Evolutionary conservation across 92 coral and sea anemone species (phyloP).

Genomic region (Zoanthus sociatus): DNA sequence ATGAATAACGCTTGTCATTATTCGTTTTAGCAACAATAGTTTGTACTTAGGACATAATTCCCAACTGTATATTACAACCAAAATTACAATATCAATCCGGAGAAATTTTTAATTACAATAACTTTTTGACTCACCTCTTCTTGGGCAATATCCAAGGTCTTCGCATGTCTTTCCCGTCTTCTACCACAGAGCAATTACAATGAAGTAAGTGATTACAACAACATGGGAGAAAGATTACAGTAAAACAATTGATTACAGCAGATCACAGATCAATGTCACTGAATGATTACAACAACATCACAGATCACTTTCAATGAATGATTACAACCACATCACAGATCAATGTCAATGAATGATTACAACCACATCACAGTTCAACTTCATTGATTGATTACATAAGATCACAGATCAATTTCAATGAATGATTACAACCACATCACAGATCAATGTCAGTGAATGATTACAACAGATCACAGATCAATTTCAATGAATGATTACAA

Average conservation of each 20-base stretch:
- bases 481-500: background rate
- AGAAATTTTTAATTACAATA: background rate
- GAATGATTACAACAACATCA: background rate
- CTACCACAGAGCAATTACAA: slow-evolving; percentile 57
- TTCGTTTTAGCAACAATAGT: too few relatives aligned
- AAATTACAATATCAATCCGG: too few relatives aligned
- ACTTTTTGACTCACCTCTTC: slow-evolving; percentile 76
- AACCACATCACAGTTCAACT: background rate
- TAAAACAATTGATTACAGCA: background rate
- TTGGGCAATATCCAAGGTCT: slow-evolving; percentile 98
- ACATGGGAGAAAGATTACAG: background rate
- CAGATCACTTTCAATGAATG: background rate
- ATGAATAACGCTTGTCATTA: too few relatives aligned
- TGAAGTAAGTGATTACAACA: slow-evolving; percentile 40
- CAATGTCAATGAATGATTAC: background rate
- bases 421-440: background rate
- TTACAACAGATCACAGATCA: background rate
- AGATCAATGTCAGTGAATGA: background rate
- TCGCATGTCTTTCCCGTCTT: slow-evolving; percentile 99
- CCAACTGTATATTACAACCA: too few relatives aligned
- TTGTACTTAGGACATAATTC: too few relatives aligned
- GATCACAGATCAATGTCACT: background rate
- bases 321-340: background rate
- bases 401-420: background rate
- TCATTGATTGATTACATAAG: background rate